Conservation (phyloP, 2,888 invertebrate species). For the Fragum whitleyi region DNA sequence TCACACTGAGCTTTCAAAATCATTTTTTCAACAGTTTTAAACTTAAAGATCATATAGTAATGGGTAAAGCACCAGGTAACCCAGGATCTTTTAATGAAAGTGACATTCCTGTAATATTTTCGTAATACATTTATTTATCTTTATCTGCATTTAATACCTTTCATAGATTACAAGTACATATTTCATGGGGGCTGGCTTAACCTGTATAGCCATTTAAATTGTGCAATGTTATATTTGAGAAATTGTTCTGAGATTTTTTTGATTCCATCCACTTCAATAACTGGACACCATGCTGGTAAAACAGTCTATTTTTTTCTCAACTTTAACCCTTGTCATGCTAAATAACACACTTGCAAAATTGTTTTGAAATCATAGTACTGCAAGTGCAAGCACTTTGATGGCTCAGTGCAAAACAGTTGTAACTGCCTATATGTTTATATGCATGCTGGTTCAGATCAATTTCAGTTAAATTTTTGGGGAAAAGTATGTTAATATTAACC, state of each 20-base stretch:
- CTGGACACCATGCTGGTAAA: not conserved
- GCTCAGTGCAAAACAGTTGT: too few relatives aligned
- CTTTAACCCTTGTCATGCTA: too few relatives aligned
- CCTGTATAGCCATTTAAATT: not conserved
- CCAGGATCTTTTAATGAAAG: not conserved
- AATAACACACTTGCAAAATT: too few relatives aligned
- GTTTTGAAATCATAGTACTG: too few relatives aligned
- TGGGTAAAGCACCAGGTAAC: not conserved
- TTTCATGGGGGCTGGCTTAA: not conserved
- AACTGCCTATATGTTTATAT: too few relatives aligned
- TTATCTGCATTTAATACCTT: conserved; percentile 4
- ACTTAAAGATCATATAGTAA: too few relatives aligned
- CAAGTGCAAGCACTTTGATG: too few relatives aligned
- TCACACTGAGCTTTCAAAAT: too few relatives aligned
- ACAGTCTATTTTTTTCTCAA: not conserved
- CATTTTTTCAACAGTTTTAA: too few relatives aligned
- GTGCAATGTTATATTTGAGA: conserved; percentile 3
- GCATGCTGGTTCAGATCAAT: too few relatives aligned
- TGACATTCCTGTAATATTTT: conserved; percentile 4
- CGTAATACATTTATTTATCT: not conserved
- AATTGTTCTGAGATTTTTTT: not conserved
- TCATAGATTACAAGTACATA: conserved; percentile 1
- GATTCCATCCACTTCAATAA: not conserved
- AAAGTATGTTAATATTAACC: too few relatives aligned
- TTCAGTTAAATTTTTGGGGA: too few relatives aligned